Percentiles rank a stretch among this genome's conserved stretches.
Evolutionary conservation across 2,888 invertebrate species (phyloP).

Genomic region (Phorcus lineatus): DNA sequence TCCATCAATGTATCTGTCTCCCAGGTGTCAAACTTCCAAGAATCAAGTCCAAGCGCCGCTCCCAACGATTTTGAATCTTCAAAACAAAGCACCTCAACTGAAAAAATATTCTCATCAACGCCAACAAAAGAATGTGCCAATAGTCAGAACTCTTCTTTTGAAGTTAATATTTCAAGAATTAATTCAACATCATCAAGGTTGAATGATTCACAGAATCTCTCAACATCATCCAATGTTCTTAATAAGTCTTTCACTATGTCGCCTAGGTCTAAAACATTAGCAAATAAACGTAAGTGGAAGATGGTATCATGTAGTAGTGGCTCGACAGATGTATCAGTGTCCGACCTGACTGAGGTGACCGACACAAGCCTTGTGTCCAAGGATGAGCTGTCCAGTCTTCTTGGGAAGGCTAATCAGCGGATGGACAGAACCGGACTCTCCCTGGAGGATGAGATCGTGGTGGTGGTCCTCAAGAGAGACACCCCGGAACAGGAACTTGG

Average conservation of each 20-base stretch:
- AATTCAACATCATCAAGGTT: not conserved
- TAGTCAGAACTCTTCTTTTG: constrained; percentile 10
- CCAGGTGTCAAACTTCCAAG: constrained; percentile 28
- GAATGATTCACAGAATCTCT: not conserved
- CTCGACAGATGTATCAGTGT: not conserved
- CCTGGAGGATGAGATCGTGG: constrained; percentile 35
- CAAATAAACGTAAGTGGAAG: constrained; percentile 33
- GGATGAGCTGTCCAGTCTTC: constrained; percentile 32
- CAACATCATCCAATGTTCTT: not conserved
- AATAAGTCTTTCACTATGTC: constrained; percentile 13
- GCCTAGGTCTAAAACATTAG: not conserved
- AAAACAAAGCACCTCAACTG: not conserved
- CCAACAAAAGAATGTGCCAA: not conserved
- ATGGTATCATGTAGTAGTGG: constrained; percentile 26
- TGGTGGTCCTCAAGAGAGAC: constrained; percentile 37
- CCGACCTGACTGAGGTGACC: not conserved
- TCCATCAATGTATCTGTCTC: not conserved
- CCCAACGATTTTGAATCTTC: constrained; percentile 5
- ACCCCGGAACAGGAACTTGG: constrained; percentile 33
- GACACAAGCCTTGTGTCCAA: constrained; percentile 23
- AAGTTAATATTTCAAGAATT: not conserved
- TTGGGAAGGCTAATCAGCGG: constrained; percentile 37
- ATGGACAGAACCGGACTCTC: constrained; percentile 39
- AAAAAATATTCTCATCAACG: constrained; percentile 16
- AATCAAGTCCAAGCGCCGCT: constrained; percentile 24